These are phyloP conservation scores for Drosophila mercatorum DNA, from an alignment of 2,888 invertebrate species.

Conservation along the genomic window DNA sequence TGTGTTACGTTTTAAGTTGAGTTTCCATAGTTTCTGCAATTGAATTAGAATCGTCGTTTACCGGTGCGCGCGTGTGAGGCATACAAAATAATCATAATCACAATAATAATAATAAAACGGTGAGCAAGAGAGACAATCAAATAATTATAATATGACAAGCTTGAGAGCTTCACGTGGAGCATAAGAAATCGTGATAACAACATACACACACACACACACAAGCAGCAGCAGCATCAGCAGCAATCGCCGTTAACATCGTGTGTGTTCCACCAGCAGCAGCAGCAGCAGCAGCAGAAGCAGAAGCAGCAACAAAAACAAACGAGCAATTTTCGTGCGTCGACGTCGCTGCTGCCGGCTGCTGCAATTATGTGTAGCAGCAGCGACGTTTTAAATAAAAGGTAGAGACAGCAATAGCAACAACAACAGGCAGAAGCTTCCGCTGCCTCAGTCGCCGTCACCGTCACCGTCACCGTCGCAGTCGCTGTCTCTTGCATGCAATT, in stretches of 20 bases:
- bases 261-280: conserved; percentile 46
- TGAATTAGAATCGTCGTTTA: conserved; percentile 24
- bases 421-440: conserved; percentile 34
- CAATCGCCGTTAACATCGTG: conserved; percentile 56
- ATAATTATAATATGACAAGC: conserved; percentile 54
- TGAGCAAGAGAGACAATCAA: conserved; percentile 44
- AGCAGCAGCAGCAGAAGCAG: conserved; percentile 23
- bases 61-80: conserved; percentile 47
- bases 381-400: conserved; percentile 59
- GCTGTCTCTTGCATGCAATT: conserved; percentile 50
- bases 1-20: conserved; percentile 16
- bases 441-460: conserved; percentile 10
- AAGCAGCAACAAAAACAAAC: conserved; percentile 46
- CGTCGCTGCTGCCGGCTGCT: conserved; percentile 57
- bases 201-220: conserved; percentile 21
- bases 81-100: conserved; percentile 22
- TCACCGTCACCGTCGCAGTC: conserved; percentile 4
- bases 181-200: conserved; percentile 65
- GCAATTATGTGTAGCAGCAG: conserved; percentile 59
- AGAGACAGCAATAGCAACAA: conserved; percentile 48
- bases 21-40: conserved; percentile 15
- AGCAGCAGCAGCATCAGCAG: conserved; percentile 28
- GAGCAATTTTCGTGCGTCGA: conserved; percentile 59
- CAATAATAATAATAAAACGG: conserved; percentile 23
- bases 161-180: conserved; percentile 55